Evolutionary conservation across 2,113 vertebrate genomes (phyloP), one percentile per base, ranked within the genome.

Genomic region (Dipodomys merriami): DNA sequence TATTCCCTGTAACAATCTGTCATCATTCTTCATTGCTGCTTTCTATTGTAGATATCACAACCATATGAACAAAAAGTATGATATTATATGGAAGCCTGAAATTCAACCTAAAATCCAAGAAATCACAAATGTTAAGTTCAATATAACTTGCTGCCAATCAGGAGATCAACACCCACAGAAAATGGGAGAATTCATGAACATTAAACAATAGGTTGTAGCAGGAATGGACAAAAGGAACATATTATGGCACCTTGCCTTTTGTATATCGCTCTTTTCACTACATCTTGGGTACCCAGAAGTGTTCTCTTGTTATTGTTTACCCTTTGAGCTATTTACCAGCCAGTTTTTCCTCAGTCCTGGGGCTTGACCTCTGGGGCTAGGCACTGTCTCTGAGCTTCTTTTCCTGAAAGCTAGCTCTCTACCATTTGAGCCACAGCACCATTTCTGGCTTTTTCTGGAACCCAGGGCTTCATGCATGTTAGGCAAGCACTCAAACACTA

Each of bases 181-280:
- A 65, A 74, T 44, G 12, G 10, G 7, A 73, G 91, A 83, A 76
- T 2, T 80, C 10, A 4, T 46, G 7, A 8, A 23, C 57, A n/a
- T 84, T 33, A 20, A 2, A 69, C 25, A 74, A 57, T 33, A 53
- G 10, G 73, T 72, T 89, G 25, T 23, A 89, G 78, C 30, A 35
- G 82, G 39, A 76, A 0, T 49, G 27, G 33, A 85, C 53, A 19
- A 5, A 11, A 76, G 11, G 30, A 33, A 23, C 30, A 0, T 6
- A 22, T 68, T 2, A 1, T 62, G 9, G 15, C n/a, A 27, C 13
- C 23, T 3, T 86, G 4, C 5, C 46, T 57, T 85, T 8, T 57
- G 20, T 72, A 22, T 19, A 1, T 0, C 16, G 16, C 2, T 4
- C n/a, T 62, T 27, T 33, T 19, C 9, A 13, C 6, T 60, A 19